Conservation (phyloP, 2,113 vertebrate genomes). For the Delphinus delphis region DNA sequence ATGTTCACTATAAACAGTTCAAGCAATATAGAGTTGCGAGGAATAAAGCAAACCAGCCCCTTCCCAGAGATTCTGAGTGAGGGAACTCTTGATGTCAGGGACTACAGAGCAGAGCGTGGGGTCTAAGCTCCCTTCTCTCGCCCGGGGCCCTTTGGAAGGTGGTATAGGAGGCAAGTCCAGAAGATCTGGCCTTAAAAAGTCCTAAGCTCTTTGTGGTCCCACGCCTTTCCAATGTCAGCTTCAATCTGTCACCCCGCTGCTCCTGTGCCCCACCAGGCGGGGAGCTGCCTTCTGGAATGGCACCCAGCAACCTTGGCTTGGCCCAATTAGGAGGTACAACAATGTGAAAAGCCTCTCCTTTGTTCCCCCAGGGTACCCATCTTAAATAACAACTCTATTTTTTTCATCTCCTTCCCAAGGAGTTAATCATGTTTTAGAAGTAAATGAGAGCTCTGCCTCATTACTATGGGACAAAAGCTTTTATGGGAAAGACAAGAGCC, state of each 20-base stretch:
- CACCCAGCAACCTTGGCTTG: neutral
- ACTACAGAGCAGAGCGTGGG: neutral
- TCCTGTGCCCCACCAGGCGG: neutral
- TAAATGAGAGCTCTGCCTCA: constrained; percentile 57
- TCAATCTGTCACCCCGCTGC: neutral
- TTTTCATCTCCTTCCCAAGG: constrained; percentile 14
- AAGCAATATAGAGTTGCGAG: neutral
- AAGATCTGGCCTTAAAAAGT: neutral
- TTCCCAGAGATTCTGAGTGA: neutral
- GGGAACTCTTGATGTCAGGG: neutral
- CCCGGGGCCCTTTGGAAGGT: neutral
- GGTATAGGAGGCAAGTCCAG: neutral
- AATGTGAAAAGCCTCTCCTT: constrained; percentile 29
- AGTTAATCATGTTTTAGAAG: constrained; percentile 64
- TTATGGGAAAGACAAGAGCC: constrained; percentile 59
- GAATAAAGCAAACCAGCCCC: constrained; percentile 34
- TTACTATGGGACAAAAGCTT: constrained; percentile 68
- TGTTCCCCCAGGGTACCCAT: constrained; percentile 41
- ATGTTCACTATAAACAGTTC: constrained; percentile 19
- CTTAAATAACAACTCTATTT: constrained; percentile 54
- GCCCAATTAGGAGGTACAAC: constrained; percentile 32
- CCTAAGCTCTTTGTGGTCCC: neutral
- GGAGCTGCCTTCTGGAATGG: constrained; percentile 6
- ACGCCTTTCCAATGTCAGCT: neutral
- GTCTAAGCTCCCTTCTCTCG: neutral